Evolutionary conservation across 2,113 vertebrate species (phyloP).

Genomic region (Dipodomys merriami): DNA sequence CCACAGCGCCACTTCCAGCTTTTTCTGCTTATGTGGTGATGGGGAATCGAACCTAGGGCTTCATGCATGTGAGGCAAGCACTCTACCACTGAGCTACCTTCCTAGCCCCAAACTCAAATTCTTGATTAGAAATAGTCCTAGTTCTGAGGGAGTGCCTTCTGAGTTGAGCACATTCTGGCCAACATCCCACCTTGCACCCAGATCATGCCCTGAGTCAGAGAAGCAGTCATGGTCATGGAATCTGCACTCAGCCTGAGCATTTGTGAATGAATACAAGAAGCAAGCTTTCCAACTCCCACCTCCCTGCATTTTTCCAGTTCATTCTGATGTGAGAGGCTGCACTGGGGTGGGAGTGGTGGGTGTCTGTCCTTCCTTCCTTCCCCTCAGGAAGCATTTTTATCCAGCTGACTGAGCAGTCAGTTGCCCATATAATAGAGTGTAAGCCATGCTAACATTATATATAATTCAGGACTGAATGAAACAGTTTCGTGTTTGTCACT

Average conservation of each 20-base stretch:
- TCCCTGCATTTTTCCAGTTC: background rate
- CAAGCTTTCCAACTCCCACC: slow-evolving; percentile 4
- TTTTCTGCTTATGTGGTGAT: too few species aligned
- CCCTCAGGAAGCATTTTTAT: background rate
- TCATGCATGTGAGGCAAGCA: too few species aligned
- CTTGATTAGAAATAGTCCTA: background rate
- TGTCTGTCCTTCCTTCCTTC: background rate
- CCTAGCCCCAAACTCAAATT: too few species aligned
- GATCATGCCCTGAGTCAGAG: background rate
- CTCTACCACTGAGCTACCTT: too few species aligned
- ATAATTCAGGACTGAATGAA: background rate
- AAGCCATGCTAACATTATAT: background rate
- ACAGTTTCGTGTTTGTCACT: background rate
- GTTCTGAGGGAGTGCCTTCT: background rate
- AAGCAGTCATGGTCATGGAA: background rate
- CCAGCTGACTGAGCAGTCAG: background rate
- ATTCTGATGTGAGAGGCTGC: background rate
- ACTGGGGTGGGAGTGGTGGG: too few species aligned
- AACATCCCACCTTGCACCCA: background rate
- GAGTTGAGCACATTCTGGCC: background rate
- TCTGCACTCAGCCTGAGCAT: background rate
- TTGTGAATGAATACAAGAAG: slow-evolving; percentile 24
- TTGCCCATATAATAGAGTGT: background rate
- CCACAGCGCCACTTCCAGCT: too few species aligned
- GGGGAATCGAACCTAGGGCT: too few species aligned